Percentiles rank a stretch among this genome's conserved stretches.
Evolutionary conservation across 2,797 vertebrate species (phyloP).

Genomic region (Pantherophis alleghaniensis): DNA sequence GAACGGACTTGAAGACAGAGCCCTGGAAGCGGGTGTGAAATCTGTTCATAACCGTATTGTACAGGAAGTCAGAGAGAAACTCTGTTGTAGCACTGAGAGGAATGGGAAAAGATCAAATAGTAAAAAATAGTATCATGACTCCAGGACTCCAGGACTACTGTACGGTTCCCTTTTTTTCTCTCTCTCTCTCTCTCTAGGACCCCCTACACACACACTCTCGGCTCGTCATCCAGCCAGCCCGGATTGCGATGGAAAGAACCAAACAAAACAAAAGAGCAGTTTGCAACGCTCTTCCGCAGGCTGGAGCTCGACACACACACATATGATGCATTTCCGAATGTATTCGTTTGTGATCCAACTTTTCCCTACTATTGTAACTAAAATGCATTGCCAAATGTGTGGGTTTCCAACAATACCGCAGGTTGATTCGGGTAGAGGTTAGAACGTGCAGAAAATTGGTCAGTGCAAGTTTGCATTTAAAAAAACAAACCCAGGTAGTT

Average conservation of each 20-base stretch:
- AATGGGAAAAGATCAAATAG: not conserved
- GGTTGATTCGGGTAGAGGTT: not conserved
- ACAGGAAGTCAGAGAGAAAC: constrained; percentile 80
- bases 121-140: not conserved
- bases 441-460: not conserved
- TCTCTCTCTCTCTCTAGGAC: not conserved
- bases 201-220: not conserved
- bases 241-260: too few relatives aligned
- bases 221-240: too few relatives aligned
- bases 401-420: not conserved
- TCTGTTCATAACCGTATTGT: constrained; percentile 76
- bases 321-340: not conserved
- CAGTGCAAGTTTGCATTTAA: not conserved
- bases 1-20: constrained; percentile 77
- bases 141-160: not conserved
- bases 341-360: not conserved
- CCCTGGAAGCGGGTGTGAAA: constrained; percentile 78
- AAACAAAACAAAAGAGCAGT: too few relatives aligned
- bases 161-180: not conserved
- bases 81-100: constrained; percentile 78
- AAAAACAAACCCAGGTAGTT: not conserved
- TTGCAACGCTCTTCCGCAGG: too few relatives aligned
- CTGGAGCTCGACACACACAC: not conserved
- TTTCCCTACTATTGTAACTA: not conserved
- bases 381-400: not conserved